phyloP scores from a whole-genome alignment of 2,113 vertebrate genomes.

The Microcebus tavaratra region DNA sequence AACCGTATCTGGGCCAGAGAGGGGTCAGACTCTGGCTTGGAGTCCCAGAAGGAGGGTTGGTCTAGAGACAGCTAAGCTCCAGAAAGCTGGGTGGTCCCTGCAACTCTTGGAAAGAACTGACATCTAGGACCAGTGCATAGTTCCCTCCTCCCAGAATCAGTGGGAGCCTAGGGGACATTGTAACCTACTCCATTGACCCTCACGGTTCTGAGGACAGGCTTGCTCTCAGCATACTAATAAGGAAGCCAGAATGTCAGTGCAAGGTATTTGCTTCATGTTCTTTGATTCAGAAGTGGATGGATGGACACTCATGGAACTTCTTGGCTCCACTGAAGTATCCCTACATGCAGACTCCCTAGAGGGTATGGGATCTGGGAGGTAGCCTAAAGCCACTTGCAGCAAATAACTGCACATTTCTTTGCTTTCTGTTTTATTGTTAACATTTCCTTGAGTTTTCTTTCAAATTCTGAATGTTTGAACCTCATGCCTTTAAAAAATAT shows the following conservation, averaged over 20 bases:
- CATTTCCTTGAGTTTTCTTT: background rate
- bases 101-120: background rate
- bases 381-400: background rate
- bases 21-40: background rate
- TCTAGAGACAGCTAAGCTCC: background rate
- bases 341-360: background rate
- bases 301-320: background rate
- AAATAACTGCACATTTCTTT: background rate
- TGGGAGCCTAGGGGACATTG: background rate
- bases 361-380: background rate
- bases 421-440: background rate
- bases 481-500: background rate
- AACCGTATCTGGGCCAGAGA: background rate
- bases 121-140: background rate
- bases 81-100: background rate
- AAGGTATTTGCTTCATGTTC: background rate
- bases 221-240: background rate
- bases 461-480: background rate
- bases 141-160: background rate
- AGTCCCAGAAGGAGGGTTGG: background rate
- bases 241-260: background rate
- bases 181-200: background rate
- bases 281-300: background rate
- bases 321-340: background rate
- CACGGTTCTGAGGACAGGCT: background rate